These are phyloP conservation scores for Apistogramma diplotaenia DNA, from an alignment of 2,113 vertebrate genomes.

Conservation along the genomic window DNA sequence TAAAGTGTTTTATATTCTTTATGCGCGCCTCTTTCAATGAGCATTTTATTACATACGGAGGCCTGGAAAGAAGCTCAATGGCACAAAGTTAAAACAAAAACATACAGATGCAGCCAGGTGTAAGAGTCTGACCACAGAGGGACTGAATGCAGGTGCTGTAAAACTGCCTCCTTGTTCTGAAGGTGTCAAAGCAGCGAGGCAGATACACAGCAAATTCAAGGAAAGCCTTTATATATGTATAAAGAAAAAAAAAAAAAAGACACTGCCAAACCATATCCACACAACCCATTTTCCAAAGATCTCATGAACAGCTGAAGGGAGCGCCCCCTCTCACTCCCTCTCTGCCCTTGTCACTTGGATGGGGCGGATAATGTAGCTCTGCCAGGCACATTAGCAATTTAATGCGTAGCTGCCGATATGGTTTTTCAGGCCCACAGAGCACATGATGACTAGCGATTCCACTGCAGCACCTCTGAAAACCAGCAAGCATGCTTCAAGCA, in stretches of 20 bases:
- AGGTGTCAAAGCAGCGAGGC: conserved; percentile 47
- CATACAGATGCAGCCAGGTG: conserved; percentile 33
- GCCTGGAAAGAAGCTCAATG: background rate
- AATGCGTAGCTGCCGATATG: conserved; percentile 53
- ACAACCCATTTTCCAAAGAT: conserved; percentile 57
- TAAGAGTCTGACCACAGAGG: background rate
- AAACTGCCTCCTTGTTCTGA: conserved; percentile 36
- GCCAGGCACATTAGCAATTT: conserved; percentile 61
- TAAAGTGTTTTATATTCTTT: background rate
- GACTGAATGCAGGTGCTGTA: background rate
- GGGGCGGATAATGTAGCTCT: conserved; percentile 52
- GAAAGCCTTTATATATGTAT: conserved; percentile 32
- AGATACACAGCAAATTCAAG: conserved; percentile 49
- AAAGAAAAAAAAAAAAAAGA: conserved; percentile 21
- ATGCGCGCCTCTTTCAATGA: background rate
- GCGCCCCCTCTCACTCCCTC: conserved; percentile 43
- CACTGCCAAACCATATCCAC: conserved; percentile 15
- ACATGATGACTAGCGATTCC: conserved; percentile 6
- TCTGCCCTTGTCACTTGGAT: conserved; percentile 58
- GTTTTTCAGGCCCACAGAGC: conserved; percentile 30
- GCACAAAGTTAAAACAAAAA: background rate
- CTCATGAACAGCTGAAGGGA: conserved; percentile 38
- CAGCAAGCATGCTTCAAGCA: background rate
- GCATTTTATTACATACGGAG: background rate
- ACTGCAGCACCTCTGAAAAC: conserved; percentile 3